phyloP scores from a whole-genome alignment of 1,140 invertebrate genomes.

The Phocides pigmalion region DNA sequence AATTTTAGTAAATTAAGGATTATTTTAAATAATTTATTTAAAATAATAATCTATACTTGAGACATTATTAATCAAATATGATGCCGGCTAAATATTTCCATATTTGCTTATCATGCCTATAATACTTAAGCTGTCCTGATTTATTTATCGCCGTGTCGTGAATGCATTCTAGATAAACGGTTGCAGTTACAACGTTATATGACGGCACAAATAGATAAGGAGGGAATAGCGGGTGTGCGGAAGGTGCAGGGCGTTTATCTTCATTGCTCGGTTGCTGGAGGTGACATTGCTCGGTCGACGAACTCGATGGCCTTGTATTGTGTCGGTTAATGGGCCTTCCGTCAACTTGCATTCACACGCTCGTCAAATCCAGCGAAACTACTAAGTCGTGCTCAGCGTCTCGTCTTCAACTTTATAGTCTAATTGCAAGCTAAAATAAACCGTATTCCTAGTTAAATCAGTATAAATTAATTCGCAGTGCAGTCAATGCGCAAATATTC shows the following conservation, averaged over 20 bases:
- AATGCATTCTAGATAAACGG: conserved; percentile 53
- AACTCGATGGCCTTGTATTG: conserved; percentile 49
- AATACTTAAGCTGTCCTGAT: conserved; percentile 20
- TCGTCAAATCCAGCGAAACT: not conserved
- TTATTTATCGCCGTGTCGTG: conserved; percentile 35
- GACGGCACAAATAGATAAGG: conserved; percentile 37
- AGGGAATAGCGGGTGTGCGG: conserved; percentile 26
- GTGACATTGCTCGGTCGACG: conserved; percentile 69
- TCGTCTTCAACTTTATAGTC: not conserved
- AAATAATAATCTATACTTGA: no score
- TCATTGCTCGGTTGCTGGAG: conserved; percentile 55
- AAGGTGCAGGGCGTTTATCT: conserved; percentile 41
- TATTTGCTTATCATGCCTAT: conserved; percentile 1
- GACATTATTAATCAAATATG: no score
- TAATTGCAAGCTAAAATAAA: not conserved
- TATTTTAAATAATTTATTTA: no score
- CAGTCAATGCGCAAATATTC: not conserved
- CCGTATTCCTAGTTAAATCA: no score
- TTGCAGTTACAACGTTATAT: conserved; percentile 36
- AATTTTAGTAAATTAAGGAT: no score
- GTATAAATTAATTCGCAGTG: no score
- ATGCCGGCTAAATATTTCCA: no score
- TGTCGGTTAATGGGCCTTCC: conserved; percentile 36
- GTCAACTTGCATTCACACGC: conserved; percentile 24
- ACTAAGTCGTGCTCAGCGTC: not conserved